Conservation (phyloP, 2,888 invertebrate species). For the Xestia ashworthii region DNA sequence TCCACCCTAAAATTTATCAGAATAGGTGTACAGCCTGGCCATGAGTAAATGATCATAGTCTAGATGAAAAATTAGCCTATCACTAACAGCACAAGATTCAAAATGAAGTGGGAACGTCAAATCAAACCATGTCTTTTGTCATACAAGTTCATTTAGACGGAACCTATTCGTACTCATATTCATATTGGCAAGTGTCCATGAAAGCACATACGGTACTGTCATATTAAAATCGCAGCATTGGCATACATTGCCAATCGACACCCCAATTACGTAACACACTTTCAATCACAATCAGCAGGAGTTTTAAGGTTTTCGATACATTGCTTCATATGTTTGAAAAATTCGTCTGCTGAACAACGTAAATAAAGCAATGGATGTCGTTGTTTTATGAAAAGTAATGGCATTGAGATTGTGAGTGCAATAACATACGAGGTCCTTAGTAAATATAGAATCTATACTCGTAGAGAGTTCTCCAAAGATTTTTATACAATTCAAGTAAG, state of each 20-base stretch:
- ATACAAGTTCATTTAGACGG: background rate
- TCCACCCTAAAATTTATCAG: background rate
- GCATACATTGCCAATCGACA: slow-evolving; percentile 13
- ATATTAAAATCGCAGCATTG: slow-evolving; percentile 19
- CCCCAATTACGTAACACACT: background rate
- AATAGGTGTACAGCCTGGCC: background rate
- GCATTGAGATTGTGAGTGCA: background rate
- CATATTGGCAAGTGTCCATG: slow-evolving; percentile 28
- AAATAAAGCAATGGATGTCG: background rate
- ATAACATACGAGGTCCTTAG: background rate
- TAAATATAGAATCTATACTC: background rate
- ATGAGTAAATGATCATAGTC: background rate
- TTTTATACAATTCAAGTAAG: background rate
- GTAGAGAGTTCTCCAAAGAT: background rate
- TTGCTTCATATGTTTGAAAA: background rate
- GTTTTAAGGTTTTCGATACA: background rate
- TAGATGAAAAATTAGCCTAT: background rate
- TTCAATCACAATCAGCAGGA: background rate
- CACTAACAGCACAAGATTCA: background rate
- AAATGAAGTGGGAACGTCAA: background rate
- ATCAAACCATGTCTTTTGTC: slow-evolving; percentile 10
- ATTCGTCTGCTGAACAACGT: background rate
- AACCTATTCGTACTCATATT: background rate
- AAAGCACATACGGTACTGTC: slow-evolving; percentile 2
- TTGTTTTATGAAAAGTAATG: background rate